Evolutionary conservation across 2,888 invertebrate species (phyloP), one percentile per base, ranked within the genome.

Genomic region (Hemicrepidius hirtus): DNA sequence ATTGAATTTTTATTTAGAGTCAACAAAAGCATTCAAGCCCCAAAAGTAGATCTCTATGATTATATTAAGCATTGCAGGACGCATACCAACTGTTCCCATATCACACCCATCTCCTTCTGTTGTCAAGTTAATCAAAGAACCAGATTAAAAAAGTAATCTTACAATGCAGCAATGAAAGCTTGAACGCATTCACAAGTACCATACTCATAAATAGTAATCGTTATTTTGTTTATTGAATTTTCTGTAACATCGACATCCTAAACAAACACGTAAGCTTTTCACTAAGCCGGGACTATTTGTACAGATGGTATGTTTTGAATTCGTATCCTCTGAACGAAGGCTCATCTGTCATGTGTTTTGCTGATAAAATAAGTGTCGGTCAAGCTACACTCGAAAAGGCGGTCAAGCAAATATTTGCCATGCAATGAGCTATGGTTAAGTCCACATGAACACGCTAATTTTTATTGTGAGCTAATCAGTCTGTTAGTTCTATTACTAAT

Each of bases 241-340:
- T 59, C 40, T 40, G 59, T 21, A 40, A 59, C 59, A 59, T 59
- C 21, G 40, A 24, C 35, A 24, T 59, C 59, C 59, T 59, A 59
- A 59, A 24, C 59, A 59, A 59, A 59, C 41, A 59, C 59, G 37
- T 40, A 41, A 41, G 40, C 40, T 41, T 40, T 59, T 40, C 37
- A 21, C n/a, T 59, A 40, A 37, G 20, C 59, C 40, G 20, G 37
- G 21, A 12, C 21, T 59, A 24, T 59, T 59, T 59, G 13, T 59
- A 59, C 59, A 59, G 59, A 59, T 59, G 59, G 59, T 24, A 40
- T 41, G 59, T 40, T 59, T 59, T 59, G 55, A 55, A 55, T 55
- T 55, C 55, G 55, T 35, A 55, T 55, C 28, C 55, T 28, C 28
- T 10, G 55, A 55, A 35, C 35, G 49, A 20, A 49, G 49, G 16